Percentiles rank a stretch among this genome's conserved stretches.
These are phyloP conservation scores for Fabriciana adippe DNA, from an alignment of 2,888 invertebrate species.

Conservation along the genomic window DNA sequence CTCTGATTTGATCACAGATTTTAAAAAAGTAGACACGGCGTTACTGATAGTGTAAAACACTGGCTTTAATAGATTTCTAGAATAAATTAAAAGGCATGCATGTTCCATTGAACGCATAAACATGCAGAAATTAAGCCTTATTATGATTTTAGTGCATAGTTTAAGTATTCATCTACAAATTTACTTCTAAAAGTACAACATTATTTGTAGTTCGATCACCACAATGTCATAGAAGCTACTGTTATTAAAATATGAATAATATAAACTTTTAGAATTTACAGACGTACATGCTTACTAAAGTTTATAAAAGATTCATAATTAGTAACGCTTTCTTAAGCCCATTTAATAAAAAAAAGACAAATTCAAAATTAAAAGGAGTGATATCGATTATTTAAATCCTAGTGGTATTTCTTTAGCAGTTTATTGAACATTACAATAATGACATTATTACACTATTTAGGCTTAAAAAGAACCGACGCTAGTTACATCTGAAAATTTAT, in stretches of 20 bases:
- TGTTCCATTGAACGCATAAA: constrained; percentile 55
- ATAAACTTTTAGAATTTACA: no score
- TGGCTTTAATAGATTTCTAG: constrained; percentile 61
- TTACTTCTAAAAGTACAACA: background rate
- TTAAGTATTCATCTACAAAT: constrained; percentile 14
- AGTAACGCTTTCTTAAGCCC: no score
- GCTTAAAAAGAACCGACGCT: no score
- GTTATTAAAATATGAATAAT: no score
- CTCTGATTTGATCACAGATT: constrained; percentile 71
- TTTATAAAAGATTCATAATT: no score
- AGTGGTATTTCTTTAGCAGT: no score
- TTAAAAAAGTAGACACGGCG: constrained; percentile 65
- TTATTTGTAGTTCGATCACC: constrained; percentile 13
- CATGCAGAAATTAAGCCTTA: constrained; percentile 44
- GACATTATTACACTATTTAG: no score
- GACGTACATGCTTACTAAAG: no score
- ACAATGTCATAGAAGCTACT: constrained; percentile 6
- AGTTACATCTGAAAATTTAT: background rate
- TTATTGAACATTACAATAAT: no score
- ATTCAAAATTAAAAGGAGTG: no score
- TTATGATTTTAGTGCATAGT: constrained; percentile 38
- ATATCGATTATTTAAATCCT: no score
- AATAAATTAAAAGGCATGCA: constrained; percentile 58
- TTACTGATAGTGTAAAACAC: constrained; percentile 57
- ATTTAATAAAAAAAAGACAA: no score